Conservation (phyloP, 92 coral and sea anemone species). For the Porites divaricata region DNA sequence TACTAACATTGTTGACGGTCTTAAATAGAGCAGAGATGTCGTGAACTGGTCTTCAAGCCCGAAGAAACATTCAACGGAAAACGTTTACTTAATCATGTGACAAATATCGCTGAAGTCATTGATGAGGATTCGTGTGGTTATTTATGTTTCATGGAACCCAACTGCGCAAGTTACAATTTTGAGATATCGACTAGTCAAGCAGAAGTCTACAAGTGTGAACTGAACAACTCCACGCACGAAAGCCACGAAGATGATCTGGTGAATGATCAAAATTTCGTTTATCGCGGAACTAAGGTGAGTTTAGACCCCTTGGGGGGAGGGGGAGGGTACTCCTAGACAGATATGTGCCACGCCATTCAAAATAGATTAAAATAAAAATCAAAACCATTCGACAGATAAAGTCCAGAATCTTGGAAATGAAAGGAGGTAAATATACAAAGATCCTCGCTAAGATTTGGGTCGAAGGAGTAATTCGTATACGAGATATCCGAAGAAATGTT, state of each 20-base stretch:
- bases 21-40: not conserved
- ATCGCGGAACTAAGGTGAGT: constrained; percentile 23
- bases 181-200: not conserved
- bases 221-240: not conserved
- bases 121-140: not conserved
- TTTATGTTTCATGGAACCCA: not conserved
- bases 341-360: too few species aligned
- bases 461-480: too few species aligned
- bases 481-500: too few species aligned
- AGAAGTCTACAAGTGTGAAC: constrained; percentile 1
- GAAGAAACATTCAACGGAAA: not conserved
- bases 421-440: too few species aligned
- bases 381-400: too few species aligned
- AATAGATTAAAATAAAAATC: too few species aligned
- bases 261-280: not conserved
- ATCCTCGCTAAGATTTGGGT: too few species aligned
- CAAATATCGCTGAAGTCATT: not conserved
- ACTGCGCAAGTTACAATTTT: constrained; percentile 7
- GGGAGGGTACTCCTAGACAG: too few species aligned
- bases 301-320: not conserved
- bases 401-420: too few species aligned
- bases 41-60: not conserved
- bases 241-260: constrained; percentile 11
- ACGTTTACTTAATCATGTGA: constrained; percentile 1
- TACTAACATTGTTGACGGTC: too few species aligned